These are phyloP conservation scores for Lanistes nyassanus DNA, from an alignment of 1,140 invertebrate genomes.

Conservation along the genomic window DNA sequence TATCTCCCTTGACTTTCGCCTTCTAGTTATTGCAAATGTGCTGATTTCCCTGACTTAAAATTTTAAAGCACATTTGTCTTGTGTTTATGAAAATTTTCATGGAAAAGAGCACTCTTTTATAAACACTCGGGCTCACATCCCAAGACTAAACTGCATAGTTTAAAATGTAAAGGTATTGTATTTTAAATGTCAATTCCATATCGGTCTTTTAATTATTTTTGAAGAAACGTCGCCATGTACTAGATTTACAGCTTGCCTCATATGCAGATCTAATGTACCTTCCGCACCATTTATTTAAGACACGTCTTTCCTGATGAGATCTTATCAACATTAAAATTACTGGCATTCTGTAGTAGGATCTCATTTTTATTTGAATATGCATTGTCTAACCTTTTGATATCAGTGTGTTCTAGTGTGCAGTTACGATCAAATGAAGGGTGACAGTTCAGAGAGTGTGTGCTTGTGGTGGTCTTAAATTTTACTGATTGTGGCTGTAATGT, in stretches of 20 bases:
- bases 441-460: too few relatives aligned
- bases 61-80: constrained; percentile 67
- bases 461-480: too few relatives aligned
- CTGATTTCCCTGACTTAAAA: constrained; percentile 47
- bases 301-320: not conserved
- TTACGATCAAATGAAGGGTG: too few relatives aligned
- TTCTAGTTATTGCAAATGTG: constrained; percentile 68
- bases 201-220: too few relatives aligned
- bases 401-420: too few relatives aligned
- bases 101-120: constrained; percentile 72
- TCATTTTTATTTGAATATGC: not conserved
- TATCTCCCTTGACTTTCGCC: constrained; percentile 41
- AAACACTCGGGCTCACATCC: constrained; percentile 68
- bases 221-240: too few relatives aligned
- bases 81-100: constrained; percentile 71
- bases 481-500: too few relatives aligned
- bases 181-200: not conserved
- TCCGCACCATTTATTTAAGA: not conserved
- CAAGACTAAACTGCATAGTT: constrained; percentile 22
- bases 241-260: too few relatives aligned
- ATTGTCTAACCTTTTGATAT: too few relatives aligned
- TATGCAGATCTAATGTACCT: too few relatives aligned
- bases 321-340: not conserved
- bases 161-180: not conserved
- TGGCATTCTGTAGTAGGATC: not conserved